A percentile compares a stretch with the other conserved stretches of the same genome.
These are phyloP conservation scores for Chrysopa pallens DNA, from an alignment of 1,140 invertebrate genomes.

Conservation along the genomic window DNA sequence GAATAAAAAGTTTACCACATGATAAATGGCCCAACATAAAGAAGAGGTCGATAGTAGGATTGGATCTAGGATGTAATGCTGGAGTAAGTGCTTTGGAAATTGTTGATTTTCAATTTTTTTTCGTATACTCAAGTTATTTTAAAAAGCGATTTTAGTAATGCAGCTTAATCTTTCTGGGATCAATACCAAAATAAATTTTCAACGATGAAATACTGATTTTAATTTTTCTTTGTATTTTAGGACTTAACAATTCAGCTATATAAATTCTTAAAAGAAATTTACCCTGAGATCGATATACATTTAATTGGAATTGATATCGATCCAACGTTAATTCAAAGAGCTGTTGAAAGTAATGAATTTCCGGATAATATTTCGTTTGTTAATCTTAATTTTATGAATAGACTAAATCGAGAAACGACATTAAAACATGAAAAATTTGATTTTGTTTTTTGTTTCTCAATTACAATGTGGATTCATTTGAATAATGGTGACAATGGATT, in stretches of 20 bases:
- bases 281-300: conserved; percentile 27
- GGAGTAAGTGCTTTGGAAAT: conserved; percentile 32
- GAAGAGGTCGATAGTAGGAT: conserved; percentile 26
- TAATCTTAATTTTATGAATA: conserved; percentile 39
- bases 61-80: conserved; percentile 67
- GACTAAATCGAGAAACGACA: conserved; percentile 15
- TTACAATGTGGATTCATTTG: conserved; percentile 77
- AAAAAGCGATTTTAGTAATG: too few species aligned
- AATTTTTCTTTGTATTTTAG: conserved; percentile 1
- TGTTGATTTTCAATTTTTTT: too few species aligned
- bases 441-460: conserved; percentile 57
- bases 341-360: conserved; percentile 28
- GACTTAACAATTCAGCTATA: neutral
- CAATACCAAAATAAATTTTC: too few species aligned
- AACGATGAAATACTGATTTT: neutral
- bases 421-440: conserved; percentile 39
- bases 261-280: conserved; percentile 17
- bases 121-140: too few species aligned
- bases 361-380: conserved; percentile 30
- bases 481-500: conserved; percentile 60
- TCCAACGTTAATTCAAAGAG: conserved; percentile 43
- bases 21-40: conserved; percentile 32
- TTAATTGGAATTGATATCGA: conserved; percentile 62
- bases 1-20: conserved; percentile 39
- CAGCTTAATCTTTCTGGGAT: too few species aligned